Evolutionary conservation across 2,888 invertebrate species (phyloP), one percentile per base, ranked within the genome.

Genomic region (Cantharis lateralis): DNA sequence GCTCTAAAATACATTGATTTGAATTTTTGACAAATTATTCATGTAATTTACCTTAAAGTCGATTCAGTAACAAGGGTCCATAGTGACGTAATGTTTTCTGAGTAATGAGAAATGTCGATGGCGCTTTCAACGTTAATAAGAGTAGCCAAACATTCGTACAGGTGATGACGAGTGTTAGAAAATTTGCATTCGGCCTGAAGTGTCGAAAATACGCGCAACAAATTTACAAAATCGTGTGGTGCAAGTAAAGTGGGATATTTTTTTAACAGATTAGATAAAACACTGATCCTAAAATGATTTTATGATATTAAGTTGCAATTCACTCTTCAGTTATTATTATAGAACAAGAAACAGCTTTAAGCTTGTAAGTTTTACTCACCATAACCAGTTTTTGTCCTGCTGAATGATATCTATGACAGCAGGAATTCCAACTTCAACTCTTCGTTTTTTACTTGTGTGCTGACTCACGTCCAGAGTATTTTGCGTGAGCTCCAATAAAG

Each of bases 11-110:
- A 70, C 24, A 68, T 61, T 7, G 9, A 48, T 48, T 48, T n/a
- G 5, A n/a, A n/a, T 48, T 48, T 26, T 24, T 26, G 4, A 11
- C 10, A 16, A 63, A 63, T 64, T 64, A 18, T 64, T 7, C 7
- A 13, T 2, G 16, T 16, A 28, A 68, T 26, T 79, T 84, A 89
- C 89, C 89, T 86, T 72, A 89, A 81, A 5, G 88, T 82, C 62
- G 86, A 85, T 76, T 87, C 87, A 84, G 87, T 88, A 66, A 89
- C 85, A 79, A 86, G 85, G 69, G 84, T 83, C 88, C 88, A 89
- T 20, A 85, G 82, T 15, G 82, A 80, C 32, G 82, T 83, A 11
- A 83, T 80, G 24, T 74, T 78, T 72, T 85, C 81, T 13, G 62
- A 64, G 72, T 83, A 77, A 48, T 81, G 80, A 15, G 68, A 71